A percentile compares a stretch with the other conserved stretches of the same genome.
Evolutionary conservation across 2,888 invertebrate genomes (phyloP).

Genomic region (Saturnia pavonia): DNA sequence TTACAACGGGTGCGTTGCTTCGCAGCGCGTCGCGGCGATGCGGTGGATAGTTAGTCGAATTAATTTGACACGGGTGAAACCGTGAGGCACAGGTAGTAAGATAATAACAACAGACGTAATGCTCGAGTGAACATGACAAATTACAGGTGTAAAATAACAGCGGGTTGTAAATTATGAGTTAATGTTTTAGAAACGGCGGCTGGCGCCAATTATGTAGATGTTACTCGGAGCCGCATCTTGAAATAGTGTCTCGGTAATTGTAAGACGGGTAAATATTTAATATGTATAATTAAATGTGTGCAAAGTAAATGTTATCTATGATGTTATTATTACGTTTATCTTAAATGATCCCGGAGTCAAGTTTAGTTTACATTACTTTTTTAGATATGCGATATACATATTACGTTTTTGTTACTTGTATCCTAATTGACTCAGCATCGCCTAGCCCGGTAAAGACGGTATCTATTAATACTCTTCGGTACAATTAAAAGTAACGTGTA

Average conservation of each 20-base stretch:
- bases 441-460: too few relatives aligned
- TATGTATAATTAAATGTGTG: slow-evolving; percentile 10
- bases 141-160: slow-evolving; percentile 58
- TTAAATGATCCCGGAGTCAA: not conserved
- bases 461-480: too few relatives aligned
- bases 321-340: slow-evolving; percentile 11
- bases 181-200: slow-evolving; percentile 50
- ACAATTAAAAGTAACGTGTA: too few relatives aligned
- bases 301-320: slow-evolving; percentile 5
- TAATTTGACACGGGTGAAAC: too few relatives aligned
- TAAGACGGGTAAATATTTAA: slow-evolving; percentile 12
- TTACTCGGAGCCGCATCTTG: slow-evolving; percentile 25
- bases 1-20: too few relatives aligned
- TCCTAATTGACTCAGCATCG: too few relatives aligned
- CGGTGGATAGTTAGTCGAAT: too few relatives aligned
- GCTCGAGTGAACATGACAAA: slow-evolving; percentile 54
- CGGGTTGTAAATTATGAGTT: slow-evolving; percentile 62
- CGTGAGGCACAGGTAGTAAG: slow-evolving; percentile 29
- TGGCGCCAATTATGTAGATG: slow-evolving; percentile 59
- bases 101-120: slow-evolving; percentile 56
- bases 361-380: slow-evolving; percentile 3
- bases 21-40: too few relatives aligned
- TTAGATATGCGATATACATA: not conserved
- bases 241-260: not conserved
- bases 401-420: too few relatives aligned